Evolutionary conservation across 2,888 invertebrate species (phyloP), one percentile per base, ranked within the genome.

Genomic region (Metopia argyrocephala): DNA sequence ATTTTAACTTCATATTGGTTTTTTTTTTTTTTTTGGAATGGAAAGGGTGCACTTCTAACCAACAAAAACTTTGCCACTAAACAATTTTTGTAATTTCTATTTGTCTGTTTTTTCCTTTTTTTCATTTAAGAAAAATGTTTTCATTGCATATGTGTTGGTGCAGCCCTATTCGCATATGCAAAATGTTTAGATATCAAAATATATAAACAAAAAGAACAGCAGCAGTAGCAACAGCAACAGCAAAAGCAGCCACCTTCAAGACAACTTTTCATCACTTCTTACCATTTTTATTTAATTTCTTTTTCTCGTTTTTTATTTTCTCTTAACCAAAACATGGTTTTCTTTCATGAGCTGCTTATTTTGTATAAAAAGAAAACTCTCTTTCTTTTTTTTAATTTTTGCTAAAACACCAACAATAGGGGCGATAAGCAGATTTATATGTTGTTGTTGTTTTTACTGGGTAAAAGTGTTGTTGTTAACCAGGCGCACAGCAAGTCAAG

Each of bases 401-500:
- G 9, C 56, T 57, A 15, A 20, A 57, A 56, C 12, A 57, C 27
- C 28, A 28, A 28, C 18, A 27, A 18, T 5, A n/a, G n/a, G n/a
- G n/a, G n/a, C n/a, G n/a, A n/a, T n/a, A n/a, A n/a, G n/a, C n/a
- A n/a, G 5, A n/a, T 46, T 46, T 56, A 1, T 9, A 38, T 59
- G 38, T 9, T 46, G 12, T 52, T 21, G 54, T 12, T 52, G 52
- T 12, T 52, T 7, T 15, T 25, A 15, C 6, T 38, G 23, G 28
- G 27, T 48, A 6, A 21, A 59, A 21, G 68, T 20, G 56, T 46
- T 68, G 21, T 18, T 61, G 45, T 12, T 50, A 28, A 66, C 66
- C 61, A 66, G 71, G 78, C 78, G 25, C 46, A 48, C 66, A 73
- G 46, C 66, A 78, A 73, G 78, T 78, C 71, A 78, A 73, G 78